These are phyloP conservation scores for Paguma larvata DNA, from an alignment of 2,797 vertebrate species.

Conservation along the genomic window DNA sequence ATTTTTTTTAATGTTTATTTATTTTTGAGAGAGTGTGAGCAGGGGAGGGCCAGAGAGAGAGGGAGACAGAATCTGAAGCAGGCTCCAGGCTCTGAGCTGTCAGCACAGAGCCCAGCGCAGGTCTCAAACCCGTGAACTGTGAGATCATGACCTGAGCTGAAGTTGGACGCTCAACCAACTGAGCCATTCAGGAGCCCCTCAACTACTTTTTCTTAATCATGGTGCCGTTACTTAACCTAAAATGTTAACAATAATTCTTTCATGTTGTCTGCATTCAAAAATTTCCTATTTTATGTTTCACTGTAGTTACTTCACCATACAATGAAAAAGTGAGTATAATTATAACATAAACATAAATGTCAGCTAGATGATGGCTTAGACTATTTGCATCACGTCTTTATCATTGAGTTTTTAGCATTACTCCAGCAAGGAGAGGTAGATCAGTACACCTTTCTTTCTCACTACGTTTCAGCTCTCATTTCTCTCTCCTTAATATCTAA, in stretches of 20 bases:
- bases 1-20: too few species aligned
- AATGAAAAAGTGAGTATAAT: neutral
- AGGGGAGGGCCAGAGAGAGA: too few species aligned
- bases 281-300: conserved; percentile 13
- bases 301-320: neutral
- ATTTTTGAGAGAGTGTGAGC: too few species aligned
- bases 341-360: neutral
- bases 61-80: too few species aligned
- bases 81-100: too few species aligned
- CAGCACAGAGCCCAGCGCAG: too few species aligned
- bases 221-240: neutral
- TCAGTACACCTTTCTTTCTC: neutral
- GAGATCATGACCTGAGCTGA: too few species aligned
- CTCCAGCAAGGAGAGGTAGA: neutral
- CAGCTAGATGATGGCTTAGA: neutral
- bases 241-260: neutral
- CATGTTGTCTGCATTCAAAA: neutral
- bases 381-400: neutral
- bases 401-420: neutral
- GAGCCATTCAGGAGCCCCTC: too few species aligned
- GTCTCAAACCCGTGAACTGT: too few species aligned
- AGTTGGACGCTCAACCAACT: too few species aligned
- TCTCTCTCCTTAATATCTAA: neutral
- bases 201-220: neutral
- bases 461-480: neutral